These are phyloP conservation scores for Nasonia giraulti DNA, from an alignment of 1,140 invertebrate species.

Conservation along the genomic window DNA sequence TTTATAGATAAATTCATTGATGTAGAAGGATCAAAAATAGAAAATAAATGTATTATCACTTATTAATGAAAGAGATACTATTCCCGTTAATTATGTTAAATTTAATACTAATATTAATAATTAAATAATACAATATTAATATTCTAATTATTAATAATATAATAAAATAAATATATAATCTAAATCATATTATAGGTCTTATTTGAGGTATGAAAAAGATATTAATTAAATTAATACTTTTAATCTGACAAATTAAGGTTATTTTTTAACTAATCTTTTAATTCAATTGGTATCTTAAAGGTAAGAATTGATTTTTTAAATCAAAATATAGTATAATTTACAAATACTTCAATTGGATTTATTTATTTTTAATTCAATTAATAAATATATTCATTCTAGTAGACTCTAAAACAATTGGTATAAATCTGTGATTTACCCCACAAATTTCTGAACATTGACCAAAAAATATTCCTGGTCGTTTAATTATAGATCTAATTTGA, in stretches of 20 bases:
- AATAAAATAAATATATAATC: conserved; percentile 66
- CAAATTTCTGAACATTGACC: conserved; percentile 89
- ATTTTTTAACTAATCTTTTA: conserved; percentile 52
- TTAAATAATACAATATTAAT: conserved; percentile 72
- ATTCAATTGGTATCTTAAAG: too few relatives aligned
- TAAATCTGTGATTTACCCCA: conserved; percentile 85
- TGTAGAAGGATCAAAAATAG: conserved; percentile 58
- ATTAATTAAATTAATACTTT: conserved; percentile 56
- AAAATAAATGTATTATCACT: conserved; percentile 58
- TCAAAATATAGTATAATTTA: conserved; percentile 75
- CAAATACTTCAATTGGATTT: not conserved
- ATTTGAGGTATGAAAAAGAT: conserved; percentile 58
- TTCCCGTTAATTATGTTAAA: conserved; percentile 62
- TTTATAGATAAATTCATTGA: conserved; percentile 63
- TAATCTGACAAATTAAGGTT: conserved; percentile 69
- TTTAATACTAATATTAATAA: conserved; percentile 62
- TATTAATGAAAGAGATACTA: too few relatives aligned
- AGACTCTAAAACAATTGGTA: conserved; percentile 82
- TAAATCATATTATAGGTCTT: conserved; percentile 56
- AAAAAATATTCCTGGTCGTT: conserved; percentile 78
- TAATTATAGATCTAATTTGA: conserved; percentile 76
- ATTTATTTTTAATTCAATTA: conserved; percentile 51
- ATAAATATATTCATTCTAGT: conserved; percentile 74
- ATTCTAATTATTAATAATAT: conserved; percentile 70
- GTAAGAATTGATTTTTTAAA: conserved; percentile 39